Base-by-base conservation (phyloP, 2,888 invertebrate species). In the Dolomedes plantarius region DNA sequence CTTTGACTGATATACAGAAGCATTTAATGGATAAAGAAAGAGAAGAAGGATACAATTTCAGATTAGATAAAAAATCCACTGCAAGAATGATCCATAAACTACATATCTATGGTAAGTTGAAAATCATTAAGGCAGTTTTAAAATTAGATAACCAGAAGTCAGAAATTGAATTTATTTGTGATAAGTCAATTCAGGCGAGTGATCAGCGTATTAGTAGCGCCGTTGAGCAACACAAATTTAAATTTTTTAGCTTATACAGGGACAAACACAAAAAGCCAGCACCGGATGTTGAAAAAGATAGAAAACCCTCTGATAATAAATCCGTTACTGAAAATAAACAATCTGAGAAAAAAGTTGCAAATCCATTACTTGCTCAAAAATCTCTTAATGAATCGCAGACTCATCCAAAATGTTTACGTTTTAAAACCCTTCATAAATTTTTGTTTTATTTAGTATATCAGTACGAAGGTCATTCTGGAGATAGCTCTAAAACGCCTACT, bases 371-470 rank as follows among this genome's bases (percentile, higher is more conserved):
- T 19, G 88, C 88, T 67, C 89, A 89, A 6, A 87, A 88, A 65
- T 78, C 86, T 7, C 23, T 68, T 31, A 91, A 91, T 89, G 91
- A 91, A 7, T 93, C 92, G 87, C 91, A 92, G 79, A 94, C 95
- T 0, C 91, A 92, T 78, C 94, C 95, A 0, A 95, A 95, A 91
- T 94, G 94, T 90, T 91, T 94, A 13, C 92, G 95, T 65, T 93
- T 95, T 91, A 92, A 94, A 85, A 91, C 93, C 1, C 90, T 95
- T 56, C 96, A 96, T 90, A 93, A 94, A 89, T 93, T 94, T 88
- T 90, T 96, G 16, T 95, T 93, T 91, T 95, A 95, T 90, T 90
- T 95, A n/a, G 92, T 94, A 7, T 94, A 94, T 89, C 93, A 93
- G 64, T 92, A 94, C 89, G 91, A 92, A 32, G 92, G 92, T 0